phyloP scores from a whole-genome alignment of 2,888 invertebrate species.

The Acrocyrtus sp. region DNA sequence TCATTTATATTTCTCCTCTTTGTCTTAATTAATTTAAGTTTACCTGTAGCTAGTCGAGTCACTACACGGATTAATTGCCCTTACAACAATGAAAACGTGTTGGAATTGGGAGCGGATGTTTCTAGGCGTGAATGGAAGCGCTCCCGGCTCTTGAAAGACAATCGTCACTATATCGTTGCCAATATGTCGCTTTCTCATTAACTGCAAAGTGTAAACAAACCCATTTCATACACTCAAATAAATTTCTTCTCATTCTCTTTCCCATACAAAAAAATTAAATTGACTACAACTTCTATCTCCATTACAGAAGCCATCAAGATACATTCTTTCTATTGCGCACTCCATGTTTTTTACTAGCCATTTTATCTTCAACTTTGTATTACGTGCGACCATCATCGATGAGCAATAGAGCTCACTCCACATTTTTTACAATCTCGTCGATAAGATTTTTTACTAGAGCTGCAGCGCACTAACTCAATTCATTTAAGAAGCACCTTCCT shows the following conservation, averaged over 20 bases:
- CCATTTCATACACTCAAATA: neutral
- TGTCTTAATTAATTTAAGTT: conserved; percentile 20
- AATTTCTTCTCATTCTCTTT: conserved; percentile 3
- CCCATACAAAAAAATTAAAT: conserved; percentile 6
- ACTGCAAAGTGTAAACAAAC: conserved; percentile 67
- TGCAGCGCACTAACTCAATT: no score
- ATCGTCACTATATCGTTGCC: conserved; percentile 98
- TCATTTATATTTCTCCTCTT: conserved; percentile 8
- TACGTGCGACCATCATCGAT: no score
- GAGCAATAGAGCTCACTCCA: no score
- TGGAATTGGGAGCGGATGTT: conserved; percentile 97
- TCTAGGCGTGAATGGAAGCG: conserved; percentile 91
- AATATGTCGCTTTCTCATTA: conserved; percentile 93
- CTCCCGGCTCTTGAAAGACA: conserved; percentile 93
- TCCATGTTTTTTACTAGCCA: no score
- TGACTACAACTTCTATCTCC: neutral
- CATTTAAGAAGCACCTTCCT: no score
- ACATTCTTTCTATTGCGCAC: no score
- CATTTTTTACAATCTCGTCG: no score
- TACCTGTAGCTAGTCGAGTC: conserved; percentile 90
- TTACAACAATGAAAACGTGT: conserved; percentile 94
- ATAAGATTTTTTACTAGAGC: no score
- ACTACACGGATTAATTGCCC: conserved; percentile 89
- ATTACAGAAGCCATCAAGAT: no score
- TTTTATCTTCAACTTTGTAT: no score